Base-by-base conservation (phyloP, 2,888 invertebrate genomes). In the Marronus borbonicus region DNA sequence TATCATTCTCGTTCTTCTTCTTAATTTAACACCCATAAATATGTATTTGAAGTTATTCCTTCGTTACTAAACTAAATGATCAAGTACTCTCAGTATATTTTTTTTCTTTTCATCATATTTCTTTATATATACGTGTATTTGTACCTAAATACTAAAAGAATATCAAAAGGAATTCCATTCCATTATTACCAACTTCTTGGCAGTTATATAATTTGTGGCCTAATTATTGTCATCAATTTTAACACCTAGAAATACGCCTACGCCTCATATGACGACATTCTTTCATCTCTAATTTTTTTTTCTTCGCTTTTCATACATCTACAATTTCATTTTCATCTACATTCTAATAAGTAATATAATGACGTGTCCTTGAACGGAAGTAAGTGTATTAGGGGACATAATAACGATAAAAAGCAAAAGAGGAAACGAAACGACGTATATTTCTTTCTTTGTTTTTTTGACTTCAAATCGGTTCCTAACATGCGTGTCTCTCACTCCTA, bases 391-490 rank as follows among this genome's bases (percentile, higher is more conserved):
- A 58, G 39, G 10, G 60, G 55, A n/a, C 44, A 44, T 44, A 44
- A 44, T 44, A 44, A 44, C 58, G 72, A 58, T 20, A 72, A 58
- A 36, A 36, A 58, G 17, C 39, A 39, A 58, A 72, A 20, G 58
- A 72, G 31, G 36, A 58, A 58, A 17, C n/a, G 36, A 58, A 72
- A 72, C 12, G 36, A 58, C 2, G 17, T 20, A 60, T 50, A 39
- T 58, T 69, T 60, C 39, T 72, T 36, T 17, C 36, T 72, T 72
- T 39, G 12, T 72, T 72, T 17, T 55, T 58, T 58, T 36, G 20
- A 39, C 72, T 72, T 72, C 72, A 58, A 72, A 72, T 72, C 72
- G 72, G 72, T 58, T 72, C 39, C 72, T 72, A 72, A 58, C 39
- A 72, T 72, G 58, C 58, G 58, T 58, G 39, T 58, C 52, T 72